A percentile compares a stretch with the other conserved stretches of the same genome.
phyloP scores from a whole-genome alignment of 2,888 invertebrate species.

The Neuroscelio doddi region DNA sequence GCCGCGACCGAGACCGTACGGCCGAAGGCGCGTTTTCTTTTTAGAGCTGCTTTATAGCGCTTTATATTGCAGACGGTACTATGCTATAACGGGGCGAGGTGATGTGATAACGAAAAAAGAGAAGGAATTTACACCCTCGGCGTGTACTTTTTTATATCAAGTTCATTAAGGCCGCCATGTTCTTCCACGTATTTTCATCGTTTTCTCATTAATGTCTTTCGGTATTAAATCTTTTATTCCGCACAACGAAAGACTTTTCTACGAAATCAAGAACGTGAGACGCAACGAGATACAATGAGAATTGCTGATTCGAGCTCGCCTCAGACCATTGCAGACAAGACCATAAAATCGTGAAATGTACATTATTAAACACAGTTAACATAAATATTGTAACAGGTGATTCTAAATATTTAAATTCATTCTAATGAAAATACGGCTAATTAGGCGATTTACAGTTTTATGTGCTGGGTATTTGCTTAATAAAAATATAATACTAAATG shows the following conservation, averaged over 20 bases:
- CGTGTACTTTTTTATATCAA: conserved; percentile 47
- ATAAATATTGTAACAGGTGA: not conserved
- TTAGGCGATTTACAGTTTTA: no score
- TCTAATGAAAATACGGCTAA: no score
- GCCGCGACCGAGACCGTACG: conserved; percentile 70
- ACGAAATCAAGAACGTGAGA: conserved; percentile 42
- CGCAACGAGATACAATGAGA: conserved; percentile 44
- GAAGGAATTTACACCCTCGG: conserved; percentile 56
- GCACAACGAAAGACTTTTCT: conserved; percentile 52
- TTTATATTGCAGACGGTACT: conserved; percentile 60
- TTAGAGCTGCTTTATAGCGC: conserved; percentile 69
- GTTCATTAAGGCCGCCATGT: conserved; percentile 49
- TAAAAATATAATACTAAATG: no score
- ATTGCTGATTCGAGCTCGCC: conserved; percentile 41
- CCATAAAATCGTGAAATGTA: conserved; percentile 7
- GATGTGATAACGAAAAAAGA: conserved; percentile 64
- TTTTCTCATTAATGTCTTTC: conserved; percentile 55
- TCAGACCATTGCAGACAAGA: conserved; percentile 7
- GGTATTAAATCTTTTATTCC: conserved; percentile 65
- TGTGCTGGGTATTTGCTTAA: no score
- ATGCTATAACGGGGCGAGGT: conserved; percentile 59
- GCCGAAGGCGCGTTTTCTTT: conserved; percentile 68
- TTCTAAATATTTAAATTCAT: no score
- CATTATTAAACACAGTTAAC: conserved; percentile 17
- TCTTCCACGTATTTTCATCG: conserved; percentile 42